Evolutionary conservation across 2,113 vertebrate genomes (phyloP).

Genomic region (Copsychus sechellarum): DNA sequence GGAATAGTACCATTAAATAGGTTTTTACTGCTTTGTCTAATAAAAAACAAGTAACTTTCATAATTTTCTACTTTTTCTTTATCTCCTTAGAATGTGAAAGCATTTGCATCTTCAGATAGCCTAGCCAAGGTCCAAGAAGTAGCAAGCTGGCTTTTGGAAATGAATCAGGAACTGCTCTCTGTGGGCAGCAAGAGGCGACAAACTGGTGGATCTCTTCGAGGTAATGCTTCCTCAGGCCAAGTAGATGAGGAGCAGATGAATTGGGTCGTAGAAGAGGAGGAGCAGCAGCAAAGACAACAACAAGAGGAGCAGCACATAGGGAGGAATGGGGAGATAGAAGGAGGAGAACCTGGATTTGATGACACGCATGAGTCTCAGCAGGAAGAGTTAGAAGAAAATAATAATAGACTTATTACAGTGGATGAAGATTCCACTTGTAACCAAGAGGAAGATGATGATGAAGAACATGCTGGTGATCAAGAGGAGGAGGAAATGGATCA

Average conservation of each 20-base stretch:
- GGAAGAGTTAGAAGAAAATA: constrained; percentile 79
- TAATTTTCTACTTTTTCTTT: background rate
- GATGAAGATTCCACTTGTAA: constrained; percentile 79
- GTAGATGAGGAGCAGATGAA: constrained; percentile 90
- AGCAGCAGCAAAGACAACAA: constrained; percentile 74
- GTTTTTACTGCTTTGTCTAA: background rate
- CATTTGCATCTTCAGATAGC: constrained; percentile 97
- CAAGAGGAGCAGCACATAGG: constrained; percentile 78
- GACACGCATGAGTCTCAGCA: constrained; percentile 72
- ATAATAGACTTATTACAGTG: constrained; percentile 76
- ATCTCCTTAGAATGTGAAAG: constrained; percentile 90
- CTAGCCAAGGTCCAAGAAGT: constrained; percentile 99
- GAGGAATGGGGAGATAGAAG: constrained; percentile 76
- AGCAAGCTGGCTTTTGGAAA: constrained; percentile 99
- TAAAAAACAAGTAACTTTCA: background rate
- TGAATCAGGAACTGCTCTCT: constrained; percentile 99
- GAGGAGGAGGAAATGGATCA: constrained; percentile 98
- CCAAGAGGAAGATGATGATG: constrained; percentile 81
- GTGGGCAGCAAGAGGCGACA: constrained; percentile 96
- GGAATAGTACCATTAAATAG: background rate
- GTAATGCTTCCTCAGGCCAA: constrained; percentile 92
- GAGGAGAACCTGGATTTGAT: constrained; percentile 66
- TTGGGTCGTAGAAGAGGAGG: constrained; percentile 87
- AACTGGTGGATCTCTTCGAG: constrained; percentile 88
- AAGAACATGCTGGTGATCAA: constrained; percentile 83